Base-by-base conservation (phyloP, 2,888 invertebrate species). In the Andrena fulva region DNA sequence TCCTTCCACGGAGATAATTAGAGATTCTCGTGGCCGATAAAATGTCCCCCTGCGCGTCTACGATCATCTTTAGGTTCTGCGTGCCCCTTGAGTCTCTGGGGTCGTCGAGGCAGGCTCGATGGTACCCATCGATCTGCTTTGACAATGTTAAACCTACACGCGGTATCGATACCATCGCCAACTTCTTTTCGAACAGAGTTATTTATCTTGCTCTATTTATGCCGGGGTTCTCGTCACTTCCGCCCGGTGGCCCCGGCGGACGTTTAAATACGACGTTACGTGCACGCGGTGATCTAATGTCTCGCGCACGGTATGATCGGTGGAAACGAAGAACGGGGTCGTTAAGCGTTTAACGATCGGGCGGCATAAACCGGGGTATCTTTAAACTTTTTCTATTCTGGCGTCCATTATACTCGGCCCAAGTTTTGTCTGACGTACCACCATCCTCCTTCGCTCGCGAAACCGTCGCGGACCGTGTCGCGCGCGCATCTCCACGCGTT, bases 1-100 rank as follows among this genome's bases (percentile, higher is more conserved):
- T 31, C 27, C n/a, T 73, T 83, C 84, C 68, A 79, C 33, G 68
- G 77, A 78, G 85, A 85, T 89, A 89, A 91, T 91, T 90, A 86
- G 78, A 85, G 85, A 89, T 88, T 76, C 84, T 70, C 48, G n/a
- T 29, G 16, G 68, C 27, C 50, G 66, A 81, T 88, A 77, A 81
- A 33, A 33, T 52, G 56, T 56, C 50, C 66, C 54, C 27, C 52
- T 1, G 42, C 4, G 42, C 4, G 42, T 42, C 42, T 42, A 16
- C 42, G 42, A 5, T 42, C 42, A 16, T 42, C 42, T 42, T 42
- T 42, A 16, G 42, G 4, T 16, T 42, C 42, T 16, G 42, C 16
- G 42, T 16, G 42, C 1, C 5, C 42, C 42, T 42, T 12, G 42
- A 16, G 5, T 42, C 42, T 42, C 42, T 3, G 5, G 5, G 4